phyloP scores from a whole-genome alignment of 2,797 vertebrate species.

The Knipowitschia caucasica region DNA sequence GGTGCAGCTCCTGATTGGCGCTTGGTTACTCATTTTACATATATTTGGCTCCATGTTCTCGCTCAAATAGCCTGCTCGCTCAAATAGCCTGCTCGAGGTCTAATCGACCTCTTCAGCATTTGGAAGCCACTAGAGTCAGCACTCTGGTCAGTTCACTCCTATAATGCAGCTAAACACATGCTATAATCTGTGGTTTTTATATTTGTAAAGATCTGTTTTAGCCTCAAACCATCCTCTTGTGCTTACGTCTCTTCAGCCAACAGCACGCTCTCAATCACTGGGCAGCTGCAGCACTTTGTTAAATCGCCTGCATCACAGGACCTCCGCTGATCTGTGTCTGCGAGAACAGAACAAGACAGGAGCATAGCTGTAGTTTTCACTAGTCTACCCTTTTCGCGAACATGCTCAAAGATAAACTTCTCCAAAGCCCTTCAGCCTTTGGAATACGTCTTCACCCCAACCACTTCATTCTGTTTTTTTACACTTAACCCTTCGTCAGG shows the following conservation, averaged over 20 bases:
- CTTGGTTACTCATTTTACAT: no score
- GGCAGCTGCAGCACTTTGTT: constrained; percentile 1
- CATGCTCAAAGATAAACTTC: constrained; percentile 17
- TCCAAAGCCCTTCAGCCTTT: neutral
- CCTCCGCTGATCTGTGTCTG: neutral
- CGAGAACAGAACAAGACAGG: constrained; percentile 28
- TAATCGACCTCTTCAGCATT: no score
- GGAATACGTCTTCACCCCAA: neutral
- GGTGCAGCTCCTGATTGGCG: no score
- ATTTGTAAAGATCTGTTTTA: neutral
- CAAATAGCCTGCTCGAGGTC: no score
- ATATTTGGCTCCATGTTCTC: no score
- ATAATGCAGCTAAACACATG: no score
- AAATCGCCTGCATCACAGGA: constrained; percentile 8
- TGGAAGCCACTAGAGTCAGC: no score
- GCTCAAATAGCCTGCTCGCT: no score
- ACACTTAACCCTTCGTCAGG: no score
- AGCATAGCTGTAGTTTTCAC: constrained; percentile 25
- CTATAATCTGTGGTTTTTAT: no score
- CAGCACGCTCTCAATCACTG: no score
- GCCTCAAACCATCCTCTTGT: neutral
- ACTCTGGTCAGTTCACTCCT: no score
- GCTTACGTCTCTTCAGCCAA: neutral
- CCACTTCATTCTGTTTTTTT: constrained; percentile 8
- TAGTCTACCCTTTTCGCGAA: constrained; percentile 10